phyloP scores from a whole-genome alignment of 2,888 invertebrate species.

The Sialis fuliginosa region DNA sequence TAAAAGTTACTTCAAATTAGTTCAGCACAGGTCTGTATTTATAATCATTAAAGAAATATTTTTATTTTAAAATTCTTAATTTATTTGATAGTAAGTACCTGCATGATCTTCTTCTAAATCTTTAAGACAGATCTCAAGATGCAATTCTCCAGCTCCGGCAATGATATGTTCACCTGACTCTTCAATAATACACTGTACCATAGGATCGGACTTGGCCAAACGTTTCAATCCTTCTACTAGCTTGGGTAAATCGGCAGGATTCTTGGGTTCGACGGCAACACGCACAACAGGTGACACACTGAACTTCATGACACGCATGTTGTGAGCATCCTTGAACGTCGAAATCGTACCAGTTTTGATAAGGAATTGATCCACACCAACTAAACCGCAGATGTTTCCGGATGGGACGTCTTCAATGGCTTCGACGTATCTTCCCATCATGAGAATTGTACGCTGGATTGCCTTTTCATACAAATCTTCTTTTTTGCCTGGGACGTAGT shows the following conservation, averaged over 20 bases:
- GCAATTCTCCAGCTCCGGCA: conserved; percentile 98
- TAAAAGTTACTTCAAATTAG: too few relatives aligned
- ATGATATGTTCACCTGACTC: conserved; percentile 99
- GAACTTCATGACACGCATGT: conserved; percentile 99
- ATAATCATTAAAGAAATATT: too few relatives aligned
- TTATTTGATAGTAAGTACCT: conserved; percentile 26
- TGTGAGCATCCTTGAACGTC: conserved; percentile 98
- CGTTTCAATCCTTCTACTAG: conserved; percentile 94
- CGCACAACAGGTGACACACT: conserved; percentile 98
- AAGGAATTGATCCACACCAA: conserved; percentile 98
- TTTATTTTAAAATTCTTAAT: too few relatives aligned
- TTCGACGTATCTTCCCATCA: conserved; percentile 99
- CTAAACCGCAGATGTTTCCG: conserved; percentile 99
- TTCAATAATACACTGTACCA: conserved; percentile 99
- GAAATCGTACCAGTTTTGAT: conserved; percentile 99
- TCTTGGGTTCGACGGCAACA: conserved; percentile 98
- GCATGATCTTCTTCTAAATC: conserved; percentile 99
- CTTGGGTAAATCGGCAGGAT: conserved; percentile 97
- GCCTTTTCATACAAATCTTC: conserved; percentile 98
- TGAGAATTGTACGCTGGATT: conserved; percentile 97
- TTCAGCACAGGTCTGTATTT: too few relatives aligned
- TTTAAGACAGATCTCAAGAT: conserved; percentile 98
- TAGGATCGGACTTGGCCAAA: conserved; percentile 99
- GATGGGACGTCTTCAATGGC: conserved; percentile 99
- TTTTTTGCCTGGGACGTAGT: conserved; percentile 95